phyloP scores from a whole-genome alignment of 2,797 vertebrate species.

The Gastrophryne carolinensis region DNA sequence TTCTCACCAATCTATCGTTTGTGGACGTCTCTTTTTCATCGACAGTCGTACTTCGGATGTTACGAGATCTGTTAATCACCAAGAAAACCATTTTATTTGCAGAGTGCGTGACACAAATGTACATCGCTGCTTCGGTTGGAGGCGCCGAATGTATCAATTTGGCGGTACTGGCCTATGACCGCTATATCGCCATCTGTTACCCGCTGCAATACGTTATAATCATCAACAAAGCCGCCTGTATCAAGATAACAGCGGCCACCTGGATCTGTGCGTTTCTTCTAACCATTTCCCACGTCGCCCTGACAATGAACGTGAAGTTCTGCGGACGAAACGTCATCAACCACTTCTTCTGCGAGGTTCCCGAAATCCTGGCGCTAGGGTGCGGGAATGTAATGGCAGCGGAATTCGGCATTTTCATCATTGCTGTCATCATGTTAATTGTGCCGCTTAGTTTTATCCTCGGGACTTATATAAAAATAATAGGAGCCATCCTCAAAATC shows the following conservation, averaged over 20 bases:
- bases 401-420: conserved; percentile 5
- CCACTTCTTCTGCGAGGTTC: conserved; percentile 34
- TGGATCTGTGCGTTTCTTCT: conserved; percentile 54
- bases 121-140: conserved; percentile 48
- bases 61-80: conserved; percentile 39
- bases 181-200: conserved; percentile 57
- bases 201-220: conserved; percentile 53
- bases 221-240: conserved; percentile 51
- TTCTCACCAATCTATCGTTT: conserved; percentile 57
- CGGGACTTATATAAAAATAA: conserved; percentile 2
- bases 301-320: conserved; percentile 18
- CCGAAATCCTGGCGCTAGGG: conserved; percentile 12
- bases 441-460: conserved; percentile 21
- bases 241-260: conserved; percentile 43
- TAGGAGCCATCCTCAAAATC: conserved; percentile 30
- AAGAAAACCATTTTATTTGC: conserved; percentile 59
- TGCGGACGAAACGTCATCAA: conserved; percentile 24
- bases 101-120: conserved; percentile 56
- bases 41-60: conserved; percentile 53
- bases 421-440: conserved; percentile 14
- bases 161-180: conserved; percentile 57
- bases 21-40: conserved; percentile 58
- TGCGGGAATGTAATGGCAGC: conserved; percentile 1
- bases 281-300: conserved; percentile 49
- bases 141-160: conserved; percentile 35